These are phyloP conservation scores for Sapayoa aenigma DNA, from an alignment of 2,113 vertebrate species.

Conservation along the genomic window DNA sequence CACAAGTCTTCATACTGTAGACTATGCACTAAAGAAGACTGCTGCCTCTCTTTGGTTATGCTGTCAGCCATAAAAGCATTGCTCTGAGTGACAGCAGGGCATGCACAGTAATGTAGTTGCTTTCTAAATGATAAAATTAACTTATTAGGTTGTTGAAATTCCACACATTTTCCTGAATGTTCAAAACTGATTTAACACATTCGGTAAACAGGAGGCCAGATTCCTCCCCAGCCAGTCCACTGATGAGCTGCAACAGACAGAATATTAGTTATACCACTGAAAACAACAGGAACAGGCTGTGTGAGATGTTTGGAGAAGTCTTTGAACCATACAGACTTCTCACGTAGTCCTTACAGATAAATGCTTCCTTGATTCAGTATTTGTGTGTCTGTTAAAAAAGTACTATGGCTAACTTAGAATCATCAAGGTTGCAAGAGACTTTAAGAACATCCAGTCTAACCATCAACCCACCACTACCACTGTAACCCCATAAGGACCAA, in stretches of 20 bases:
- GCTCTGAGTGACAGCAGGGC: background rate
- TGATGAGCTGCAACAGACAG: background rate
- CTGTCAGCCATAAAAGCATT: background rate
- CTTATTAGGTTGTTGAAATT: background rate
- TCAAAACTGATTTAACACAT: background rate
- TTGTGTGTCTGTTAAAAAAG: background rate
- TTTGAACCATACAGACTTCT: background rate
- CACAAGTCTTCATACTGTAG: background rate
- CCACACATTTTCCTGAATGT: background rate
- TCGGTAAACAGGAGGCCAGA: background rate
- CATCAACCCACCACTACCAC: background rate
- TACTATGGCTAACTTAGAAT: background rate
- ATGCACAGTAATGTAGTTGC: background rate
- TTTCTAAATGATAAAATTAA: background rate
- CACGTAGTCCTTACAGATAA: background rate
- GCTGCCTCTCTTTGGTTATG: constrained; percentile 11
- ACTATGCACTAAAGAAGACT: background rate
- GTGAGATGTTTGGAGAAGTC: background rate
- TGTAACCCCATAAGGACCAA: background rate
- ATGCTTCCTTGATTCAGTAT: background rate
- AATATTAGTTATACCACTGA: background rate
- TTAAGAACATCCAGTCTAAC: background rate
- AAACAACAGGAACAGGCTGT: background rate
- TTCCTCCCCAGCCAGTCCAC: background rate
- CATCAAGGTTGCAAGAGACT: background rate